Evolutionary conservation across 2,113 vertebrate species (phyloP).

Genomic region (Elachura formosa): DNA sequence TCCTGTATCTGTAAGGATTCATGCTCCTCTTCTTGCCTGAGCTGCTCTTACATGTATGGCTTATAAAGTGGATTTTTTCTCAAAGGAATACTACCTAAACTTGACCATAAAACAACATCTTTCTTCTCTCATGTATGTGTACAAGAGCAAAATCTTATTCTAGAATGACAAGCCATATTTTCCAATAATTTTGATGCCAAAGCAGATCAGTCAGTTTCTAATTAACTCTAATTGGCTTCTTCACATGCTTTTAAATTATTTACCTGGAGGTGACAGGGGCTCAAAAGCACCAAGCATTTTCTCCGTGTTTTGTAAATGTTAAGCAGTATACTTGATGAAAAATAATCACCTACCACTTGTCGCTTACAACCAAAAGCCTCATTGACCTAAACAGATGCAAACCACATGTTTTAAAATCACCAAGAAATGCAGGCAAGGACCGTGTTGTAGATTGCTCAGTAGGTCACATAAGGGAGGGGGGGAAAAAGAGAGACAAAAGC

Average conservation of each 20-base stretch:
- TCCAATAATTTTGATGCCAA: not conserved
- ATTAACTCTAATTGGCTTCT: slow-evolving; percentile 47
- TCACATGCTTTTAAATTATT: slow-evolving; percentile 40
- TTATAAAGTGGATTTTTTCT: not conserved
- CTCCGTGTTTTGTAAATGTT: not conserved
- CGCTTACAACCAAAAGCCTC: not conserved
- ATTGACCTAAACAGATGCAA: not conserved
- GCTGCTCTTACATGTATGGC: not conserved
- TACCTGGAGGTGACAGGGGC: slow-evolving; percentile 20
- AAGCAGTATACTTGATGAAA: not conserved
- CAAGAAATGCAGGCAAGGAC: not conserved
- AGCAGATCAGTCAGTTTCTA: slow-evolving; percentile 47
- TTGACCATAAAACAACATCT: not conserved
- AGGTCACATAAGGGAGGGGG: accelerated
- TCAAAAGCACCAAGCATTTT: slow-evolving; percentile 33
- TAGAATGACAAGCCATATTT: not conserved
- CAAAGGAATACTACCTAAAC: not conserved
- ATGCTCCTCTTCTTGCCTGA: not conserved
- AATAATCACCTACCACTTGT: not conserved
- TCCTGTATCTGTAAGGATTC: not conserved
- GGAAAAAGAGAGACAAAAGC: accelerated
- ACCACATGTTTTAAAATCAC: not conserved
- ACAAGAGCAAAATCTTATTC: not conserved
- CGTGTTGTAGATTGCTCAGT: not conserved
- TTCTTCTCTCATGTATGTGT: not conserved